Evolutionary conservation across 92 coral and sea anemone genomes (phyloP), one percentile per base, ranked within the genome.

Genomic region (Epizoanthus stellaris): DNA sequence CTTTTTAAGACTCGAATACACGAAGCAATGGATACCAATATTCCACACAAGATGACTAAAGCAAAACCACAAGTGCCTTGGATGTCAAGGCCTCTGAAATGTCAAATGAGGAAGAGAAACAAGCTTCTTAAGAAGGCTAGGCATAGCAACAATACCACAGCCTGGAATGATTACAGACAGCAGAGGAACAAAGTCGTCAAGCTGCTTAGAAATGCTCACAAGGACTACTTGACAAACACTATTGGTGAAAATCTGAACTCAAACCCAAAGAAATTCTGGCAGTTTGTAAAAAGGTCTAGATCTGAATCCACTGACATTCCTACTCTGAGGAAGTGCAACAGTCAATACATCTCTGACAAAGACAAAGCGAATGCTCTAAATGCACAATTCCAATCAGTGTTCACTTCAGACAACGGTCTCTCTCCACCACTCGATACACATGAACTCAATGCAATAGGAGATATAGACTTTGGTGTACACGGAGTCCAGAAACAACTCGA

Each of bases 231-330:
- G 38, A 60, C 76, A 13, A 61, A 79, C 76, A 21, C 76, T 60
- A 60, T 61, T 79, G 76, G 36, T 30, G 36, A 30, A 30, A 30
- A 30, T 30, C 36, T 30, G 36, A 30, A 30, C 45, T 71, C 84
- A 70, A 67, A 81, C 86, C 62, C 81, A 81, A 81, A 81, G 61
- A 70, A 82, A 63, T 68, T 68, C 80, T 82, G 87, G 80, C 80
- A 71, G 61, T 82, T 72, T 52, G 67, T 53, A 8, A 84, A 53
- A 42, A 47, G 53, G n/a, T 84, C 64, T n/a, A 25, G 87, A 52
- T 73, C 83, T 21, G 82, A 84, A 47, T 9, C 36, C 66, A 49
- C 66, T 76, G 62, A 52, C 34, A 75, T 43, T 75, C 81, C 69
- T 75, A 23, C 81, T 14, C 81, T 75, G 61, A 75, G 81, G 23